A percentile compares a stretch with the other conserved stretches of the same genome.
phyloP scores from a whole-genome alignment of 1,140 invertebrate species.

The Plectus sambesii region DNA sequence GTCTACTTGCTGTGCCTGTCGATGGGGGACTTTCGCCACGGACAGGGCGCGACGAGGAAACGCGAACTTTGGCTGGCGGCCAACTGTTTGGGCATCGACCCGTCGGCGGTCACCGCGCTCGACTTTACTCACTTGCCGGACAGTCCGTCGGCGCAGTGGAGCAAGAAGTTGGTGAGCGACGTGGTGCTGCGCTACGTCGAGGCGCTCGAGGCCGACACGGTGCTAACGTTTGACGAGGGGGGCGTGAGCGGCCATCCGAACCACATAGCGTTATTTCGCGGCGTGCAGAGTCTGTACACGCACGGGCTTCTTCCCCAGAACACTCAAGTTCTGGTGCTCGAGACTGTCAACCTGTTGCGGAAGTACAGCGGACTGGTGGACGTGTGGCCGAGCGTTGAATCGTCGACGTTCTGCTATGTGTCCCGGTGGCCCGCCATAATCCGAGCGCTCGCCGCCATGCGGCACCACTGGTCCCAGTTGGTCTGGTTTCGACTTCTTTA shows the following conservation, averaged over 20 bases:
- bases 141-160: slow-evolving; percentile 62
- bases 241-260: slow-evolving; percentile 80
- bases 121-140: slow-evolving; percentile 56
- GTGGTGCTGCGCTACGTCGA: slow-evolving; percentile 62
- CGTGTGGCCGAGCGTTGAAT: slow-evolving; percentile 35
- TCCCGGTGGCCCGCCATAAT: slow-evolving; percentile 25
- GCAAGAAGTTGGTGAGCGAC: slow-evolving; percentile 59
- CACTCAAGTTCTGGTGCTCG: slow-evolving; percentile 33
- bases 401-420: slow-evolving; percentile 21
- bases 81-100: slow-evolving; percentile 61
- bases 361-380: slow-evolving; percentile 58
- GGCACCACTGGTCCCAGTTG: slow-evolving; percentile 69
- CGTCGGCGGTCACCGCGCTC: slow-evolving; percentile 60
- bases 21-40: slow-evolving; percentile 61
- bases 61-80: slow-evolving; percentile 68
- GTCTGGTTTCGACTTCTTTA: slow-evolving; percentile 83
- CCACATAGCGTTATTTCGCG: slow-evolving; percentile 57
- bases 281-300: slow-evolving; percentile 28
- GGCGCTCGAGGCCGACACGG: slow-evolving; percentile 48
- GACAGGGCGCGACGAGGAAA: slow-evolving; percentile 58
- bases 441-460: slow-evolving; percentile 59
- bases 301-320: slow-evolving; percentile 25
- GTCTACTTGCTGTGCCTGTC: slow-evolving; percentile 75
- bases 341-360: slow-evolving; percentile 50
- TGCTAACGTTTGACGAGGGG: slow-evolving; percentile 79